Conservation (phyloP, 2,113 vertebrate genomes). For the Pyxicephalus adspersus region DNA sequence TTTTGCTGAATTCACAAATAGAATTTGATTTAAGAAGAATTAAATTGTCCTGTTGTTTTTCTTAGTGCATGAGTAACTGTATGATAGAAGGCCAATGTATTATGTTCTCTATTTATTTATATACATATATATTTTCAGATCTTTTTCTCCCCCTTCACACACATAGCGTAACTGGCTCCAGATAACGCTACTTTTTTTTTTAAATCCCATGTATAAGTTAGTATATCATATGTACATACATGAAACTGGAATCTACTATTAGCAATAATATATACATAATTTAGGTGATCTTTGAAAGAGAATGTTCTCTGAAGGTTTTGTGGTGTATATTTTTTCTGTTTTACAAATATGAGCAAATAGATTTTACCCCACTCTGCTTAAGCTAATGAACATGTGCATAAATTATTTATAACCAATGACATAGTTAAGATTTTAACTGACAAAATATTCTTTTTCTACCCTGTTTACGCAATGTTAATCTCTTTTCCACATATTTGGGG, state of each 20-base stretch:
- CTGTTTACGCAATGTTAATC: neutral
- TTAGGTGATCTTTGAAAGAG: neutral
- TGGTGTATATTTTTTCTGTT: slow-evolving; percentile 6
- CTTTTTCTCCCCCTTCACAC: neutral
- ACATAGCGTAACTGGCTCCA: neutral
- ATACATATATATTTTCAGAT: slow-evolving; percentile 9
- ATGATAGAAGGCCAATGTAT: slow-evolving; percentile 2
- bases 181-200: neutral
- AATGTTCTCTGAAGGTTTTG: neutral
- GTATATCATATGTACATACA: neutral
- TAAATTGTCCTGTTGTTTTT: slow-evolving; percentile 88
- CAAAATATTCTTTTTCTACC: neutral
- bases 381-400: neutral
- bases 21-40: slow-evolving; percentile 99
- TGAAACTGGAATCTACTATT: slow-evolving; percentile 19
- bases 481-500: neutral
- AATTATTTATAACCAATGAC: neutral
- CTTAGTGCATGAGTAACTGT: slow-evolving; percentile 30
- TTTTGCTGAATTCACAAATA: slow-evolving; percentile 99
- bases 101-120: slow-evolving; percentile 24
- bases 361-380: neutral
- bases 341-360: neutral
- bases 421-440: neutral
- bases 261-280: slow-evolving; percentile 27
- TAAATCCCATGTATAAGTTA: neutral